These are phyloP conservation scores for Tragelaphus imberbis DNA, from an alignment of 2,113 vertebrate genomes.

Conservation along the genomic window DNA sequence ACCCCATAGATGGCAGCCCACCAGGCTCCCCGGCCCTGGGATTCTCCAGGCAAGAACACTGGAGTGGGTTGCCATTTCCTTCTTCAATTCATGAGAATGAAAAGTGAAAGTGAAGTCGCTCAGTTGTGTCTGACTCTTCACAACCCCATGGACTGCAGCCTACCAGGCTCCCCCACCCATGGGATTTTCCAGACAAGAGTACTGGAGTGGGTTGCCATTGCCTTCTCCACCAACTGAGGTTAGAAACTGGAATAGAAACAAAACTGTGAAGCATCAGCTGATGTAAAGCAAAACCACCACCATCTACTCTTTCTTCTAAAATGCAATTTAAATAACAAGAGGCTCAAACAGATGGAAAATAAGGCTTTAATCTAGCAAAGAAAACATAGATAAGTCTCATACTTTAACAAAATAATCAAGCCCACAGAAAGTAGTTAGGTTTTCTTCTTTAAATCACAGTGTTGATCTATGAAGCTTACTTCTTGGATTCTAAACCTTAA, in stretches of 20 bases:
- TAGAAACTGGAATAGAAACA: background rate
- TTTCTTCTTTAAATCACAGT: conserved; percentile 26
- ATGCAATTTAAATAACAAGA: background rate
- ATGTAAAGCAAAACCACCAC: background rate
- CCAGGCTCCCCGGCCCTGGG: too few species aligned
- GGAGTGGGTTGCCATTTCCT: too few species aligned
- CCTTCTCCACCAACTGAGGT: background rate
- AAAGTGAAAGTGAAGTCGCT: too few species aligned
- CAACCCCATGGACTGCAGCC: too few species aligned
- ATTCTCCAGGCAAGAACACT: too few species aligned
- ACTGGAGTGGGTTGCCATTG: too few species aligned
- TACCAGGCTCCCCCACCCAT: too few species aligned
- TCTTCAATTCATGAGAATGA: too few species aligned
- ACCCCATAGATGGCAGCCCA: too few species aligned
- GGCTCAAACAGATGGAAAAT: background rate
- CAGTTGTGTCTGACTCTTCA: too few species aligned
- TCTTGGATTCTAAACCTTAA: background rate
- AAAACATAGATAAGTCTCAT: background rate
- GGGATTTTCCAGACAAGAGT: too few species aligned
- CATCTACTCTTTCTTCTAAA: background rate
- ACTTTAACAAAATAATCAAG: background rate
- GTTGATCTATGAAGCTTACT: conserved; percentile 4
- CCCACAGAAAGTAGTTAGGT: background rate
- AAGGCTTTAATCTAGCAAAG: background rate
- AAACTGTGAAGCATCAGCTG: background rate